Conservation (phyloP, 1,140 invertebrate genomes). For the Heliconius congener region DNA sequence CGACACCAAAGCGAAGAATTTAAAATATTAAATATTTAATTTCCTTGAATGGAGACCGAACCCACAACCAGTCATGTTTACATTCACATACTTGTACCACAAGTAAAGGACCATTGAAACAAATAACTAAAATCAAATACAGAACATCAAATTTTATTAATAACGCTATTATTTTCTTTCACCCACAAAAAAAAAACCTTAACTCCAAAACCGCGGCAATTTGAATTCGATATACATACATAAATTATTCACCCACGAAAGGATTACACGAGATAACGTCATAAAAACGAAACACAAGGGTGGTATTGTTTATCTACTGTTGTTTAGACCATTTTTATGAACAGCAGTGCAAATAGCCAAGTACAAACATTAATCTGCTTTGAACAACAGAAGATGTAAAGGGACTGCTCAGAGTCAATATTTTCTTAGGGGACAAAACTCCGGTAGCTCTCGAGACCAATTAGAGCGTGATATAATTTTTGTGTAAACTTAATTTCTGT, state of each 20-base stretch:
- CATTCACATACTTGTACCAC: too few species aligned
- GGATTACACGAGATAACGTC: slow-evolving; percentile 69
- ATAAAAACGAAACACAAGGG: slow-evolving; percentile 57
- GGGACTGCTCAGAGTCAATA: slow-evolving; percentile 69
- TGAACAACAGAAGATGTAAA: slow-evolving; percentile 78
- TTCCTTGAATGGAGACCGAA: too few species aligned
- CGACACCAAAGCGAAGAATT: too few species aligned
- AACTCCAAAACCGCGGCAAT: slow-evolving; percentile 29
- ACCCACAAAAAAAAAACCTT: not conserved
- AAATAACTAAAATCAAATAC: not conserved
- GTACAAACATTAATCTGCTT: slow-evolving; percentile 80
- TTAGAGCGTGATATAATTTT: slow-evolving; percentile 77
- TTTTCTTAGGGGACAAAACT: slow-evolving; percentile 77
- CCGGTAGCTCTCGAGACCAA: slow-evolving; percentile 61
- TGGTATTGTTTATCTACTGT: slow-evolving; percentile 61
- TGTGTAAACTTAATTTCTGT: slow-evolving; percentile 75
- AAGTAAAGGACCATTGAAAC: too few species aligned
- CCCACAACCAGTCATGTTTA: too few species aligned
- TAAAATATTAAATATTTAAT: too few species aligned
- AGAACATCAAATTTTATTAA: not conserved
- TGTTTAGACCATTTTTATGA: slow-evolving; percentile 79
- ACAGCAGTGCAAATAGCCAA: slow-evolving; percentile 73
- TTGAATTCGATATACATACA: slow-evolving; percentile 45
- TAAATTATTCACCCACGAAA: slow-evolving; percentile 55
- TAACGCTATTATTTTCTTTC: not conserved